A percentile compares a stretch with the other conserved stretches of the same genome.
Evolutionary conservation across 2,797 vertebrate species (phyloP).

Genomic region (Chelmon rostratus): DNA sequence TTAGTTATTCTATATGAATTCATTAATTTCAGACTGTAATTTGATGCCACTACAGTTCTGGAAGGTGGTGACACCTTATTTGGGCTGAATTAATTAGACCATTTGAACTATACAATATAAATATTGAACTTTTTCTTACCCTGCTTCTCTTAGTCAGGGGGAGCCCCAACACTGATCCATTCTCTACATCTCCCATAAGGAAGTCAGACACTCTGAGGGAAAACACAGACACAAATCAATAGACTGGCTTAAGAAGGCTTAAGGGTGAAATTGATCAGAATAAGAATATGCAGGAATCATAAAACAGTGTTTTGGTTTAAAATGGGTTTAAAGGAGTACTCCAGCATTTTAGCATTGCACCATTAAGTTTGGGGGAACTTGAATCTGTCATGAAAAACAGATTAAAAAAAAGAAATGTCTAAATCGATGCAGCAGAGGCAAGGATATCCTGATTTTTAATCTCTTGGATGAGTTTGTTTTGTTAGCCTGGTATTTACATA

Average conservation of each 20-base stretch:
- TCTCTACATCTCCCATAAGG: conserved; percentile 99
- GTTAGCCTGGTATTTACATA: neutral
- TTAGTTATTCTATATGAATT: neutral
- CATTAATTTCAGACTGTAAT: neutral
- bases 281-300: neutral
- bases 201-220: conserved; percentile 95
- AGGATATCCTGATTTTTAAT: neutral
- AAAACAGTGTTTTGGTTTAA: neutral
- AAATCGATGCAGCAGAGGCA: neutral
- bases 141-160: conserved; percentile 93
- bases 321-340: neutral
- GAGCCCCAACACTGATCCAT: conserved; percentile 92
- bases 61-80: neutral
- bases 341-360: neutral
- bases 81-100: neutral
- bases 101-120: neutral
- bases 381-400: neutral
- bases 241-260: neutral
- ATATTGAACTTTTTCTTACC: conserved; percentile 82
- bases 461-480: neutral
- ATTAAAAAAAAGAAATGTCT: neutral
- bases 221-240: conserved; percentile 29
- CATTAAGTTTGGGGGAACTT: neutral
- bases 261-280: neutral
- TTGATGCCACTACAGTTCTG: neutral